Evolutionary conservation across 2,113 vertebrate species (phyloP), one percentile per base, ranked within the genome.

Genomic region (Microcebus ravelobensis): DNA sequence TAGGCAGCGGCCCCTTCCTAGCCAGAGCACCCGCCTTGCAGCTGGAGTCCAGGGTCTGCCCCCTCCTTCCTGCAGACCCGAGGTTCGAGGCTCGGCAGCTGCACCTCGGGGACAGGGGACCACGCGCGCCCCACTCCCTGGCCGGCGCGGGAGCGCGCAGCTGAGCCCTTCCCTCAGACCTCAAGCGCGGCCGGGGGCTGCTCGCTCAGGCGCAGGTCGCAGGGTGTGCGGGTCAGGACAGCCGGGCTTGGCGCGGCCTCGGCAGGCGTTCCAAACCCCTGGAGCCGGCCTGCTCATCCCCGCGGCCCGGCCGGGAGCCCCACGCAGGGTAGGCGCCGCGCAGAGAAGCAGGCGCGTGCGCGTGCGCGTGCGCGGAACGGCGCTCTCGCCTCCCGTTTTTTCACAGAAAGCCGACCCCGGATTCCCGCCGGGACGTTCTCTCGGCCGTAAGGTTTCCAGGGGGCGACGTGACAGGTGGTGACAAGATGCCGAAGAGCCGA

Each of bases 401-500:
- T 63, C 61, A 29, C 27, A 29, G 63, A 34, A 67, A 14, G 52
- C 12, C 6, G 39, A 42, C 52, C n/a, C 63, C 48, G 3, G 36
- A 9, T 15, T 85, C 61, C 73, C 4, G 73, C 87, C 4, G 79
- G 93, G 23, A n/a, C 27, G 27, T 42, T 13, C 71, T 36, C 36
- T 45, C 25, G 4, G 81, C 42, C 39, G 42, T 29, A 5, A 8
- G 59, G 10, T 18, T 45, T 68, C 8, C n/a, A 8, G 68, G 13
- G 23, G 48, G 42, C 7, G 11, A 25, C 8, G 4, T 14, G 57
- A 18, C 10, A 8, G 14, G 21, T 3, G 14, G 42, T 2, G 87
- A 25, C 27, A 12, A 21, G 36, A n/a, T 0, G 27, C 5, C 31
- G 20, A 45, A 9, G 23, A 27, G 14, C 5, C 0, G 0, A 27